A percentile compares a stretch with the other conserved stretches of the same genome.
phyloP scores from a whole-genome alignment of 2,113 vertebrate genomes.

The Zingel zingel region DNA sequence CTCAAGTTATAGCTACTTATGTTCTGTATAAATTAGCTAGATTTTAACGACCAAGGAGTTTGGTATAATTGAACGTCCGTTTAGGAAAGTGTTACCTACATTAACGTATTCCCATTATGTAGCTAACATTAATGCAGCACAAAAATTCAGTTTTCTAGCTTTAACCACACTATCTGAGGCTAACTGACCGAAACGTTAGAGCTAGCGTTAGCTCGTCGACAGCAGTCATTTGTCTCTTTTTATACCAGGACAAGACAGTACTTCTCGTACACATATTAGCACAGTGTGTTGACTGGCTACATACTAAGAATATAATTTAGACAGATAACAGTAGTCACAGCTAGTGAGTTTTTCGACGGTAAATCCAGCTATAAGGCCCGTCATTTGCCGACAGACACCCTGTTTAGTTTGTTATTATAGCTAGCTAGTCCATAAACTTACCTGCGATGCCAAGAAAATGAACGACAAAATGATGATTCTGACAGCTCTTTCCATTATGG shows the following conservation, averaged over 20 bases:
- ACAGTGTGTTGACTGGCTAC: neutral
- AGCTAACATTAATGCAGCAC: no score
- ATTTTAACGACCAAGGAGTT: neutral
- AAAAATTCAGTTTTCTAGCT: no score
- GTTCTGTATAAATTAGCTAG: neutral
- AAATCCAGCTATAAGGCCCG: neutral
- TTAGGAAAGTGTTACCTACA: neutral
- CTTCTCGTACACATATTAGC: rapidly evolving
- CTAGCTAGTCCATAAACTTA: slow-evolving; percentile 62
- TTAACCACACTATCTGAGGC: neutral
- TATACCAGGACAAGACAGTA: neutral
- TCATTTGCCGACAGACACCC: neutral
- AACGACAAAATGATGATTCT: slow-evolving; percentile 48
- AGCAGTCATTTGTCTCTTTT: neutral
- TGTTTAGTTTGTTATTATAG: neutral
- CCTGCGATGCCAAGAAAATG: slow-evolving; percentile 61
- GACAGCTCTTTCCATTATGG: slow-evolving; percentile 60
- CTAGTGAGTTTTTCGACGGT: neutral
- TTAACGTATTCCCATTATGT: no score
- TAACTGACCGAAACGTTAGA: neutral
- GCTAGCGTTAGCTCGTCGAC: neutral
- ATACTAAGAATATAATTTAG: neutral
- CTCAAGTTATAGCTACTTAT: neutral
- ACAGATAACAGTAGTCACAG: neutral
- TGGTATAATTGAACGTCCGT: no score